These are phyloP conservation scores for Heliconius cydno DNA, from an alignment of 2,888 invertebrate genomes.

Conservation along the genomic window DNA sequence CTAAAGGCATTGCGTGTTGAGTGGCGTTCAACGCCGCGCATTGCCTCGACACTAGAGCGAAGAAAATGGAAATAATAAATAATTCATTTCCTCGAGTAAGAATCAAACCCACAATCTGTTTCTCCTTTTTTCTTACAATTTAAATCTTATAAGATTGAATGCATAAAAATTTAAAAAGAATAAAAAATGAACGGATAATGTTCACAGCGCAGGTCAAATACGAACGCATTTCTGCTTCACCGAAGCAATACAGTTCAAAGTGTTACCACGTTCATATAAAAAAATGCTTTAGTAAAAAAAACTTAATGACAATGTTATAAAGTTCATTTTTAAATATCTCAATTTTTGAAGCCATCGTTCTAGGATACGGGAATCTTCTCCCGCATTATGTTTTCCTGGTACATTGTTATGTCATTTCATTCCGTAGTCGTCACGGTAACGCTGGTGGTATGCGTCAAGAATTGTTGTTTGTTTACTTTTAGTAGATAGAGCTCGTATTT, in stretches of 20 bases:
- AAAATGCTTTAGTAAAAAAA: not conserved
- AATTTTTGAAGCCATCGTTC: not conserved
- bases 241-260: conserved; percentile 2
- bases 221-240: not conserved
- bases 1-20: too few relatives aligned
- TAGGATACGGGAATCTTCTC: conserved; percentile 29
- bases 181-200: not conserved
- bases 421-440: conserved; percentile 42
- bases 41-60: too few relatives aligned
- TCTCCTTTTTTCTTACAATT: too few relatives aligned
- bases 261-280: not conserved
- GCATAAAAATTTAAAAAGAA: not conserved
- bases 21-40: too few relatives aligned
- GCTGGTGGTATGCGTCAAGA: not conserved
- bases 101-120: too few relatives aligned
- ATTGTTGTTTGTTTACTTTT: too few relatives aligned
- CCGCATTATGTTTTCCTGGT: conserved; percentile 36
- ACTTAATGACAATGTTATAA: not conserved
- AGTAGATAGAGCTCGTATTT: too few relatives aligned
- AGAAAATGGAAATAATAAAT: too few relatives aligned
- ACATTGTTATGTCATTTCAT: conserved; percentile 44
- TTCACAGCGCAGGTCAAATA: not conserved
- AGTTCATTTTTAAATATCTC: conserved; percentile 10
- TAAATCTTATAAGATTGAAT: too few relatives aligned
- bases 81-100: too few relatives aligned